Base-by-base conservation (phyloP, 1,140 invertebrate genomes). In the Ctenoplectra terminalis region DNA sequence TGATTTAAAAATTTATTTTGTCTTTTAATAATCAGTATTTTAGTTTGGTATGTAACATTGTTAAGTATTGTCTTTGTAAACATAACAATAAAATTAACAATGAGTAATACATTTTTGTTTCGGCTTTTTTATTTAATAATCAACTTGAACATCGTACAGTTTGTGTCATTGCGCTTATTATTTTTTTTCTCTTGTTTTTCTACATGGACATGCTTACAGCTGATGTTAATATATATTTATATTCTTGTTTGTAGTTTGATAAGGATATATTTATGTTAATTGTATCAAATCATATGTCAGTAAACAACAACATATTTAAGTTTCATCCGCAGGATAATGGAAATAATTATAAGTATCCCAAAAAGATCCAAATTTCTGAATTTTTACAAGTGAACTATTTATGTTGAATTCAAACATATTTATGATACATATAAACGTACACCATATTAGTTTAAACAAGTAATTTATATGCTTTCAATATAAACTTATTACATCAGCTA, bases 101-200 rank as follows among this genome's bases (percentile, higher is more conserved):
- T 60, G 69, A 63, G 17, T 63, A 73, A 63, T 43, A 26, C 40
- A 52, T 40, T 81, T 79, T 73, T 63, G 56, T 85, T 73, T 52
- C 61, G 58, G 52, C 58, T 70, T 43, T 66, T 88, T 90, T 91
- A 86, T 87, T 90, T 88, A 50, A 71, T 82, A 84, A 70, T 70
- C 69, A 79, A 81, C 84, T 84, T 74, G 31, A 20, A 77, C 86
- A 86, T 89, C 64, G 84, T 91, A 91, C 84, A 91, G 58, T 82
- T 50, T 43, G 5, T 90, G 91, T 89, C 92, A 92, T 93, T 90
- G 91, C 91, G 89, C 88, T 93, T 93, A 92, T 89, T 78, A 88
- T 88, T 89, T 70, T 64, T 20, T 64, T 66, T 34, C 50, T 78
- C 87, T 88, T 89, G 64, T 64, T 20, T 64, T 66, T 34, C 50